Evolutionary conservation across 1,140 invertebrate species (phyloP).

Genomic region (Drosophila obscura): DNA sequence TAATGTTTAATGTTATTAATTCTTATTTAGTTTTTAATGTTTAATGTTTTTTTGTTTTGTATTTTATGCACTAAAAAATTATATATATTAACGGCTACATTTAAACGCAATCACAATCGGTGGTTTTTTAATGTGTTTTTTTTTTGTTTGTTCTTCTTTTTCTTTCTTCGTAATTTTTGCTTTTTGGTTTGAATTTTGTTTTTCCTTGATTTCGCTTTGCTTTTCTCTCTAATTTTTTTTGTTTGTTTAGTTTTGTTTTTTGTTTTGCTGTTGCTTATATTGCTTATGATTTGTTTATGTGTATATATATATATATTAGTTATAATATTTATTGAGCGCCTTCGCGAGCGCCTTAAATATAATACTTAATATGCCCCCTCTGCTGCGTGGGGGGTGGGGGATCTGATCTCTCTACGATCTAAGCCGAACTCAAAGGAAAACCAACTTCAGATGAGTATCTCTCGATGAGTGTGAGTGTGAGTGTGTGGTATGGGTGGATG

Average conservation of each 20-base stretch:
- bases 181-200: constrained; percentile 71
- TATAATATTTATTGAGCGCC: constrained; percentile 58
- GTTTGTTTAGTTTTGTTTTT: constrained; percentile 8
- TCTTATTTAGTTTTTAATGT: constrained; percentile 46
- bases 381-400: constrained; percentile 41
- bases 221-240: constrained; percentile 19
- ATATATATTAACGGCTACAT: constrained; percentile 78
- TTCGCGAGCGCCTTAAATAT: constrained; percentile 64
- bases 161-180: constrained; percentile 48
- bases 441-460: constrained; percentile 50
- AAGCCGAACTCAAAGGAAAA: constrained; percentile 59
- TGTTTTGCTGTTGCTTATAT: constrained; percentile 60
- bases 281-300: constrained; percentile 69
- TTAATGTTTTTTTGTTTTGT: constrained; percentile 55
- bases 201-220: constrained; percentile 41
- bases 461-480: constrained; percentile 24
- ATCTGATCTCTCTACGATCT: constrained; percentile 40
- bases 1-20: constrained; percentile 19
- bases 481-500: constrained; percentile 24
- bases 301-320: constrained; percentile 33
- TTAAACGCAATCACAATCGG: constrained; percentile 84
- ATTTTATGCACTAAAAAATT: constrained; percentile 74
- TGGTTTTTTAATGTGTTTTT: constrained; percentile 78
- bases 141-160: constrained; percentile 61
- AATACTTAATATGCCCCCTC: constrained; percentile 71